Conservation (phyloP, 2,888 invertebrate genomes). For the Drosophila mettleri region DNA sequence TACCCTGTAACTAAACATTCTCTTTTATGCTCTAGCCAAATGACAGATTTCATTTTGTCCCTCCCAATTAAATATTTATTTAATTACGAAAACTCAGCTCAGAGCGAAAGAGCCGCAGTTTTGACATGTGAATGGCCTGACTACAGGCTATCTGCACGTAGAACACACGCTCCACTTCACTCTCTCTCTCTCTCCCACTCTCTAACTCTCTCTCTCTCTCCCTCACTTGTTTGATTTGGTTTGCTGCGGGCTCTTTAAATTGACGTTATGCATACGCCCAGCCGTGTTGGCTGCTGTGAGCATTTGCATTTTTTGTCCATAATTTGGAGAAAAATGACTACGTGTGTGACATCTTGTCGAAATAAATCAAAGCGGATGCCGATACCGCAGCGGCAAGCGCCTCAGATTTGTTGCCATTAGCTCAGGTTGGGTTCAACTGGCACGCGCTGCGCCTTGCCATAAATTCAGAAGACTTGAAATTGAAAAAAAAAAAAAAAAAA, state of each 20-base stretch:
- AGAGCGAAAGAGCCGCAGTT: neutral
- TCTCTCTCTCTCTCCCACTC: neutral
- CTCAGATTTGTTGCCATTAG: constrained; percentile 65
- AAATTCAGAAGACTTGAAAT: constrained; percentile 54
- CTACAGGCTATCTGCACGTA: neutral
- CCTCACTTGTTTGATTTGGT: constrained; percentile 21
- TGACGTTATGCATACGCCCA: constrained; percentile 60
- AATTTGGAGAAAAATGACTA: constrained; percentile 58
- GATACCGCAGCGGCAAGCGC: constrained; percentile 12
- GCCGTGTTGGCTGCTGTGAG: constrained; percentile 24
- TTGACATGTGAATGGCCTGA: neutral
- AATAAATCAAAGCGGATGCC: constrained; percentile 60
- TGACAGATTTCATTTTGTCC: neutral
- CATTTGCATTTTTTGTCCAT: constrained; percentile 68
- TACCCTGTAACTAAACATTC: constrained; percentile 12
- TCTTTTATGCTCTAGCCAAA: neutral
- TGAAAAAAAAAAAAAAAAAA: too few species aligned
- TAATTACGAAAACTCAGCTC: neutral
- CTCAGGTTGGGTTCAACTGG: constrained; percentile 20
- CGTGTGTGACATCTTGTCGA: constrained; percentile 74
- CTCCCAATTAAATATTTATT: neutral
- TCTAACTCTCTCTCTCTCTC: neutral
- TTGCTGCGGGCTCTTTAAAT: constrained; percentile 58
- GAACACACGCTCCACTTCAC: neutral
- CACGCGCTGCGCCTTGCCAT: constrained; percentile 24